phyloP scores from a whole-genome alignment of 2,797 vertebrate genomes.

The Lacerta bilineata region DNA sequence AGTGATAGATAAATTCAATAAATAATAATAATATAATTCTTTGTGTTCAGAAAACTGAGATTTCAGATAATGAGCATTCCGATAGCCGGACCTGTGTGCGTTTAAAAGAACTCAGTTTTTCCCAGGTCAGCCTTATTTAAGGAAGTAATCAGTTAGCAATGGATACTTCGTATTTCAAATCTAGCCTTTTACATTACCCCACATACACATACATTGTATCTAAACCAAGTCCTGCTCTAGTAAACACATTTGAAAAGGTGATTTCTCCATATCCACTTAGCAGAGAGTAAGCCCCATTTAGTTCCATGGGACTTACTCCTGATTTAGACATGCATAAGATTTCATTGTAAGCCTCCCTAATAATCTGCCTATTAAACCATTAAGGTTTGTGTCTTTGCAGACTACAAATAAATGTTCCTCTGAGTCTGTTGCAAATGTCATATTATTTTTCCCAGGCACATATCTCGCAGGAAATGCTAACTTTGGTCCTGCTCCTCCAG shows the following conservation, averaged over 20 bases:
- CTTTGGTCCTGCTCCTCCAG: constrained; percentile 36
- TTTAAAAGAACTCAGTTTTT: too few relatives aligned
- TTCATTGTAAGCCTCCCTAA: neutral
- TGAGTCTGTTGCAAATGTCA: constrained; percentile 24
- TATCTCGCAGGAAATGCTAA: neutral
- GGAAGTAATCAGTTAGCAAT: too few relatives aligned
- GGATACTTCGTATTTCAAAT: too few relatives aligned
- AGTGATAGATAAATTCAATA: too few relatives aligned
- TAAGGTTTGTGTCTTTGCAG: neutral
- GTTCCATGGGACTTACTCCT: neutral
- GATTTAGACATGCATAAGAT: neutral
- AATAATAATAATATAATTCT: too few relatives aligned
- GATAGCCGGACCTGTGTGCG: too few relatives aligned
- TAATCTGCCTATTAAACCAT: neutral
- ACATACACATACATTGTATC: too few relatives aligned
- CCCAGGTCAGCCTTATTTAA: too few relatives aligned
- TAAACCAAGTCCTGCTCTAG: too few relatives aligned
- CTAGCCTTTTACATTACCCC: too few relatives aligned
- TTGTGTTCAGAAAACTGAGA: too few relatives aligned
- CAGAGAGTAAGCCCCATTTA: neutral
- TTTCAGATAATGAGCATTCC: too few relatives aligned
- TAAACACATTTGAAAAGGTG: neutral
- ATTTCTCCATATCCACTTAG: neutral
- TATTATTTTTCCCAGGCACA: constrained; percentile 22
- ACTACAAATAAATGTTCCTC: neutral